Conservation (phyloP, 1,140 invertebrate species). For the Macrosteles quadrilineatus region DNA sequence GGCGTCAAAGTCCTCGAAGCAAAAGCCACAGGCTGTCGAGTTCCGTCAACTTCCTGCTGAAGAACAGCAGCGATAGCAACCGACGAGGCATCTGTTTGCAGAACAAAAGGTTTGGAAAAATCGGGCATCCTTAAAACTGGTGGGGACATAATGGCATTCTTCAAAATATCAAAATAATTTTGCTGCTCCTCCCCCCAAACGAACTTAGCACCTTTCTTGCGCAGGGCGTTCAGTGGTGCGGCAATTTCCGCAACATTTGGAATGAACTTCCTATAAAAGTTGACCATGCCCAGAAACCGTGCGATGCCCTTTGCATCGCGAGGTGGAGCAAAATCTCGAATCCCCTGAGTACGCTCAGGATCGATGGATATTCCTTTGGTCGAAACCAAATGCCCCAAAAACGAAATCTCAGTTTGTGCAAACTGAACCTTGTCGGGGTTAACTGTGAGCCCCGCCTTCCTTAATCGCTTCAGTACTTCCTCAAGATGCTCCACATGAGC, state of each 20-base stretch:
- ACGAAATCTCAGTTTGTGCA: background rate
- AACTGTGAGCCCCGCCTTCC: background rate
- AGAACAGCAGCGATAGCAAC: conserved; percentile 7
- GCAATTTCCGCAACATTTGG: background rate
- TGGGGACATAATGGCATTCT: too few species aligned
- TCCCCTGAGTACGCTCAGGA: too few species aligned
- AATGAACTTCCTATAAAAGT: background rate
- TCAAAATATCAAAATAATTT: too few species aligned
- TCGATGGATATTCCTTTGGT: too few species aligned
- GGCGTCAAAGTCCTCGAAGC: background rate
- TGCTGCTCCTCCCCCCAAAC: too few species aligned
- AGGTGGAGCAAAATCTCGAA: background rate
- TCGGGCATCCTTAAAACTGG: too few species aligned
- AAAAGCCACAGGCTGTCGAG: background rate
- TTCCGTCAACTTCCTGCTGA: background rate
- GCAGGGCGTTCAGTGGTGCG: background rate
- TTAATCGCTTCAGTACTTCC: background rate
- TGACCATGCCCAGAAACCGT: background rate
- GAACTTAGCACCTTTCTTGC: too few species aligned
- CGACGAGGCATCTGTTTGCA: background rate
- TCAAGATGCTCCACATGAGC: background rate
- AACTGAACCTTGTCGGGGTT: background rate
- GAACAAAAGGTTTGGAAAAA: too few species aligned
- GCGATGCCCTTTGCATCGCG: background rate
- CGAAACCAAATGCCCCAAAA: too few species aligned